These are phyloP conservation scores for Metridium senile DNA, from an alignment of 92 coral and sea anemone genomes.

Conservation along the genomic window DNA sequence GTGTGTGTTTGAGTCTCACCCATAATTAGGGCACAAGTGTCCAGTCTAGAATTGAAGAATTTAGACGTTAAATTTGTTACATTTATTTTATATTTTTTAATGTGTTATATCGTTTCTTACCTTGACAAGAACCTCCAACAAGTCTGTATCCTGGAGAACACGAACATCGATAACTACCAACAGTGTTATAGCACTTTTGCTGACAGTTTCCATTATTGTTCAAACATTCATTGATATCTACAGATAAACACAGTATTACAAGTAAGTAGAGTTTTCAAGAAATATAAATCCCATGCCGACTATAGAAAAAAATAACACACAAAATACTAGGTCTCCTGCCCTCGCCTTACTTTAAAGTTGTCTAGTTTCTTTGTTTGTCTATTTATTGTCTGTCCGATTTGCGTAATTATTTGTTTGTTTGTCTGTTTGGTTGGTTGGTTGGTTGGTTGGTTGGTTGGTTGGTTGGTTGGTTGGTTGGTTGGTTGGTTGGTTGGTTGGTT, in stretches of 20 bases:
- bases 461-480: not conserved
- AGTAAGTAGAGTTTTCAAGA: too few relatives aligned
- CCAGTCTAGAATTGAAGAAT: too few relatives aligned
- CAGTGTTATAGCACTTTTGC: slow-evolving; percentile 68
- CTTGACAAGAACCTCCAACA: slow-evolving; percentile 38
- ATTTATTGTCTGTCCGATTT: not conserved
- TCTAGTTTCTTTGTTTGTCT: not conserved
- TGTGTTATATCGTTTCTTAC: not conserved
- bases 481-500: not conserved
- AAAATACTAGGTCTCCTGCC: too few relatives aligned
- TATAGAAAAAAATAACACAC: too few relatives aligned
- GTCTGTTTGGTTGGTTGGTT: not conserved
- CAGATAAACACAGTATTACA: too few relatives aligned
- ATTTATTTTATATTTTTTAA: not conserved
- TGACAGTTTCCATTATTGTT: slow-evolving; percentile 66
- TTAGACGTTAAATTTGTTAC: too few relatives aligned
- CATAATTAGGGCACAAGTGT: too few relatives aligned
- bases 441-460: not conserved
- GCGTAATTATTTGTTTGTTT: too few relatives aligned
- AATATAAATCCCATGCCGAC: too few relatives aligned
- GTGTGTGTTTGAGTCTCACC: too few relatives aligned
- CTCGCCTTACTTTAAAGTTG: too few relatives aligned
- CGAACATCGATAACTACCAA: slow-evolving; percentile 77
- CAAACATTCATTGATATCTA: slow-evolving; percentile 81
- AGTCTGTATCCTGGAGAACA: slow-evolving; percentile 73